Percentiles rank a stretch among this genome's conserved stretches.
These are phyloP conservation scores for Nautilus pompilius DNA, from an alignment of 1,140 invertebrate species.

Conservation along the genomic window DNA sequence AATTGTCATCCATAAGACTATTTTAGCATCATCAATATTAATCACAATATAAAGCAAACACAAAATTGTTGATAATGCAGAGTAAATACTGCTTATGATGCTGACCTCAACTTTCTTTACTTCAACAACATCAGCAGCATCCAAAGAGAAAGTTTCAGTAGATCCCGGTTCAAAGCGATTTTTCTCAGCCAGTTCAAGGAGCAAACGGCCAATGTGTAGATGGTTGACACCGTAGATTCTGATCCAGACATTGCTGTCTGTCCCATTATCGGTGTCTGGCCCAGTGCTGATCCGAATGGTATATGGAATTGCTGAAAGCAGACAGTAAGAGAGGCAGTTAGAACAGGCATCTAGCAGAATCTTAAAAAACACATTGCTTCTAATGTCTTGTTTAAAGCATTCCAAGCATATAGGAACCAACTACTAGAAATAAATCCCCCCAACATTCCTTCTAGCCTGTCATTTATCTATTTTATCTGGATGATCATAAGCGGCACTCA, in stretches of 20 bases:
- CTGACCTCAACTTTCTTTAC: constrained; percentile 52
- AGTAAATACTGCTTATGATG: neutral
- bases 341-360: too few species aligned
- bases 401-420: too few species aligned
- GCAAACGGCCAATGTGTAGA: constrained; percentile 40
- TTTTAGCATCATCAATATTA: too few species aligned
- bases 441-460: too few species aligned
- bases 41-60: too few species aligned
- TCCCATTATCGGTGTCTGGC: constrained; percentile 50
- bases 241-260: constrained; percentile 51
- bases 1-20: too few species aligned
- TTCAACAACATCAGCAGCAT: constrained; percentile 50
- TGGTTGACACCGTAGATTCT: constrained; percentile 40
- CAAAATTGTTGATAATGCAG: too few species aligned
- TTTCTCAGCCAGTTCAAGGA: constrained; percentile 45
- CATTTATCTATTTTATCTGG: too few species aligned
- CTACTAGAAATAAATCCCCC: too few species aligned
- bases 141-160: constrained; percentile 50
- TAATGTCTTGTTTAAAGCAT: neutral
- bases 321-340: neutral
- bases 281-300: constrained; percentile 50
- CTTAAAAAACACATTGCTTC: too few species aligned
- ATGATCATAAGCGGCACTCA: too few species aligned
- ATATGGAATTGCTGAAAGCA: constrained; percentile 51
- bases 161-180: constrained; percentile 48